Conservation (phyloP, 2,888 invertebrate genomes). For the Noctuana brunneofusca region DNA sequence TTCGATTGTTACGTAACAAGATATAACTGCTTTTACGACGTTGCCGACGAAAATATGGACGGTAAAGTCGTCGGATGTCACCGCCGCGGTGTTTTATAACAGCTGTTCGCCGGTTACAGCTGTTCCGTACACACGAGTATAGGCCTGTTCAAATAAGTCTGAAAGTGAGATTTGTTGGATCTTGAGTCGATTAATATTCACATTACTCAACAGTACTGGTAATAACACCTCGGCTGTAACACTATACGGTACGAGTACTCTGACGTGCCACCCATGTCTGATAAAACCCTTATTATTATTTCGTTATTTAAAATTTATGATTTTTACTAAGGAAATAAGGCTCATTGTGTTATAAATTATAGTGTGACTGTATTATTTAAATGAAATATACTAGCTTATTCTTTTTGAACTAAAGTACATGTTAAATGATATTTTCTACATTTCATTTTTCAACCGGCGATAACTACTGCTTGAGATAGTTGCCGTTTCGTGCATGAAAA, state of each 20-base stretch:
- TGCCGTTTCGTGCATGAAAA: not conserved
- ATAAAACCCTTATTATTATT: too few species aligned
- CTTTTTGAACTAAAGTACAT: too few species aligned
- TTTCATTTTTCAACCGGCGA: not conserved
- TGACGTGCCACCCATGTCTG: too few species aligned
- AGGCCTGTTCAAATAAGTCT: not conserved
- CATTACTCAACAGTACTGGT: too few species aligned
- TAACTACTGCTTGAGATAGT: not conserved
- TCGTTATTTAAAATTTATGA: too few species aligned
- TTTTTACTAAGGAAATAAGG: too few species aligned
- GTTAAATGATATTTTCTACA: too few species aligned
- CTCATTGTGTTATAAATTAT: too few species aligned
- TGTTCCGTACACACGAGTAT: not conserved
- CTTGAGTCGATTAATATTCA: not conserved
- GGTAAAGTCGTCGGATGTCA: not conserved
- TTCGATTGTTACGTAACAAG: slow-evolving; percentile 19
- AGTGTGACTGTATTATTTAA: not conserved
- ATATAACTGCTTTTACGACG: slow-evolving; percentile 15
- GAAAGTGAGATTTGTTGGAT: not conserved
- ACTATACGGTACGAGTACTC: too few species aligned
- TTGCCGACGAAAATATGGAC: slow-evolving; percentile 1
- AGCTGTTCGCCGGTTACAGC: too few species aligned
- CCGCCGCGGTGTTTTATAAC: not conserved
- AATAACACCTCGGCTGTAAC: too few species aligned
- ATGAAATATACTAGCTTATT: not conserved